These are phyloP conservation scores for Paralichthys olivaceus DNA, from an alignment of 2,113 vertebrate species.

Conservation along the genomic window DNA sequence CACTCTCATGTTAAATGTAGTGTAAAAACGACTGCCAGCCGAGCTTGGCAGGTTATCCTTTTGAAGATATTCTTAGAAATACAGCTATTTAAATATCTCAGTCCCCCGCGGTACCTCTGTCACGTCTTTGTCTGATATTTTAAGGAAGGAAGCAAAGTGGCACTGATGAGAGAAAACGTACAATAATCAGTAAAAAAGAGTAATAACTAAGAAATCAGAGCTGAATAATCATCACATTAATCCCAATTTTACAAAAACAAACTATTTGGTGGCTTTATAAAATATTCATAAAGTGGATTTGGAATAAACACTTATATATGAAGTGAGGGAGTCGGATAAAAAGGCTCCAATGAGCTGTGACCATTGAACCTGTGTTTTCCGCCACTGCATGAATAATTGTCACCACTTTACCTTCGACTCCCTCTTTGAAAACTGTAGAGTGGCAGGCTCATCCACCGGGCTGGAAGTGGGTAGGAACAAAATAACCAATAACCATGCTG, in stretches of 20 bases:
- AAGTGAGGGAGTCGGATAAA: conserved; percentile 22
- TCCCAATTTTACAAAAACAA: neutral
- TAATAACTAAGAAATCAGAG: neutral
- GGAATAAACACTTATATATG: conserved; percentile 16
- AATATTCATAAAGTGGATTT: conserved; percentile 21
- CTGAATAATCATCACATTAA: neutral
- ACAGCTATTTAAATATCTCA: conserved; percentile 52
- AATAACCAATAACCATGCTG: neutral
- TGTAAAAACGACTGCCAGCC: conserved; percentile 6
- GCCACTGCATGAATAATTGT: conserved; percentile 40
- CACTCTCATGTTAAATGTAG: conserved; percentile 23
- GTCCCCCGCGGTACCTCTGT: conserved; percentile 17
- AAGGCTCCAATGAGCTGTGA: neutral
- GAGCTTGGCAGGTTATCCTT: neutral
- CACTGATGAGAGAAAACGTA: neutral
- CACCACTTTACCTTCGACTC: conserved; percentile 38
- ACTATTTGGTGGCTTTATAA: conserved; percentile 13
- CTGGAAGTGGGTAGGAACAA: neutral
- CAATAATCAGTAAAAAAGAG: neutral
- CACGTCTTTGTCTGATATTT: conserved; percentile 12
- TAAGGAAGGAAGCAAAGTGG: conserved; percentile 1
- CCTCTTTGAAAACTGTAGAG: conserved; percentile 14
- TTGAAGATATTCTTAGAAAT: conserved; percentile 64
- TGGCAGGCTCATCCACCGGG: conserved; percentile 18
- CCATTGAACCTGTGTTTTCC: conserved; percentile 15